Conservation (phyloP, 2,113 vertebrate species). For the Rhea pennata region DNA sequence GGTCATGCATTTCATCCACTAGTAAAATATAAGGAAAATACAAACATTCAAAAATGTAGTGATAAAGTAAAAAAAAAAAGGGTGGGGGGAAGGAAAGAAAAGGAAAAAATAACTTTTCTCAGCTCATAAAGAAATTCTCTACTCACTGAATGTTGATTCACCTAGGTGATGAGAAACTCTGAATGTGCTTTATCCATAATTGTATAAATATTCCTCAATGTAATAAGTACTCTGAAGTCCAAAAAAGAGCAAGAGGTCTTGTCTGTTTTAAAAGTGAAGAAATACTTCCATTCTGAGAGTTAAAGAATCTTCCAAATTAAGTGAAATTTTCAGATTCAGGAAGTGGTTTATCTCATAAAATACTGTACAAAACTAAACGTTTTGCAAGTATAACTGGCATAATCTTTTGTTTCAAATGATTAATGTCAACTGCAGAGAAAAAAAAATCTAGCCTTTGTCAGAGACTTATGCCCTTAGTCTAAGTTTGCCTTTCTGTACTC, state of each 20-base stretch:
- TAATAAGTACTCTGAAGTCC: background rate
- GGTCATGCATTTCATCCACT: background rate
- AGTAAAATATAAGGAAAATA: background rate
- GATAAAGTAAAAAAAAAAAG: background rate
- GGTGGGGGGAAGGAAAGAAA: background rate
- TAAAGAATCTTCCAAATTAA: background rate
- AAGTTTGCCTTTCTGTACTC: background rate
- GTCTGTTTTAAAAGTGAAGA: background rate
- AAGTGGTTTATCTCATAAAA: background rate
- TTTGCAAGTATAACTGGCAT: background rate
- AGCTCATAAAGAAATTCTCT: background rate
- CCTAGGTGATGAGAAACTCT: background rate
- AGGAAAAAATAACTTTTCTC: background rate
- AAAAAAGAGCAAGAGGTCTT: background rate
- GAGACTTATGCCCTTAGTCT: background rate
- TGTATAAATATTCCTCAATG: background rate
- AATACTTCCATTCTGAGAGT: background rate
- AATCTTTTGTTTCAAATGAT: background rate
- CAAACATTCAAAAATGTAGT: background rate
- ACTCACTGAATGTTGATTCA: background rate
- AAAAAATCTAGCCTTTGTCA: background rate
- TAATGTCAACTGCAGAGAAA: background rate
- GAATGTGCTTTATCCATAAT: background rate
- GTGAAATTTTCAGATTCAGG: background rate
- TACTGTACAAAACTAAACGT: background rate